A percentile compares a stretch with the other conserved stretches of the same genome.
Evolutionary conservation across 2,888 invertebrate species (phyloP).

Genomic region (Escarpia spicata): DNA sequence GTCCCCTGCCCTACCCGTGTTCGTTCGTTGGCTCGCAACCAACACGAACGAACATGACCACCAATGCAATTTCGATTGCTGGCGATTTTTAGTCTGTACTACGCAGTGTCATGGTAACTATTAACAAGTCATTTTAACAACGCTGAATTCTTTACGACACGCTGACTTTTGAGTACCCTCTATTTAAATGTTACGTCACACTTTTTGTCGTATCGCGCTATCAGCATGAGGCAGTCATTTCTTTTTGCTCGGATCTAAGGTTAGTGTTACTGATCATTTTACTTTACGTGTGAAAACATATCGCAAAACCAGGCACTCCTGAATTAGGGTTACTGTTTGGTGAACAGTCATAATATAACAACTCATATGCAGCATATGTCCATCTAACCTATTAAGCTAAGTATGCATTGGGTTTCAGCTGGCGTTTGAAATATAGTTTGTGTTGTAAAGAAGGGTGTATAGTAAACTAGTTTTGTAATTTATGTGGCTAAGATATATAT

Average conservation of each 20-base stretch:
- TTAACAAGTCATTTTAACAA: neutral
- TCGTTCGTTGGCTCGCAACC: neutral
- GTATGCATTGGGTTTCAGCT: neutral
- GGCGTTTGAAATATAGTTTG: neutral
- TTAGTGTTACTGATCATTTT: neutral
- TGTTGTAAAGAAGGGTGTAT: neutral
- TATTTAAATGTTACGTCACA: neutral
- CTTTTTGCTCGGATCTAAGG: neutral
- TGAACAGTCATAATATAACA: too few relatives aligned
- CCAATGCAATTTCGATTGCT: neutral
- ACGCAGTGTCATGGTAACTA: neutral
- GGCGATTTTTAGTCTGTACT: neutral
- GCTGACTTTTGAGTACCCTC: neutral
- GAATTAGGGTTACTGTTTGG: neutral
- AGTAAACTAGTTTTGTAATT: neutral
- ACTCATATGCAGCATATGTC: neutral
- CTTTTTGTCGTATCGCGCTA: neutral
- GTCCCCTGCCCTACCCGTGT: neutral
- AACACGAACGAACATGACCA: neutral
- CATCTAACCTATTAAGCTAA: neutral
- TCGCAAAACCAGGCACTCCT: neutral
- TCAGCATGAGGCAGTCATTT: neutral
- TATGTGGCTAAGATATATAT: neutral
- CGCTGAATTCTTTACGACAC: neutral
- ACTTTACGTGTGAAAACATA: neutral